Conservation (phyloP, 2,888 invertebrate species). For the Drosophila eohydei region DNA sequence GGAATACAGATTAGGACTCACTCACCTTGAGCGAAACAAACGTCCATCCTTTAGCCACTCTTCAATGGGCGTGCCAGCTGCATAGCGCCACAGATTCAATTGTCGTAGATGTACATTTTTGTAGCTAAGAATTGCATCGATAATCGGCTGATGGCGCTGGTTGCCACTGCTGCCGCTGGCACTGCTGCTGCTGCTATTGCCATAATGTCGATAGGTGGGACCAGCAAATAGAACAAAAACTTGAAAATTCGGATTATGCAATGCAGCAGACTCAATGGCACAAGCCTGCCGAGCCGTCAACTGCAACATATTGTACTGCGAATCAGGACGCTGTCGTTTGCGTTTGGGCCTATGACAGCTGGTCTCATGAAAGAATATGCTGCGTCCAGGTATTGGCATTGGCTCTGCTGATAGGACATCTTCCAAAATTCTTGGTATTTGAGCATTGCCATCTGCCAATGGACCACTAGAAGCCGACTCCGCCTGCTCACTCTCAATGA, state of each 20-base stretch:
- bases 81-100: slow-evolving; percentile 83
- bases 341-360: slow-evolving; percentile 71
- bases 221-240: slow-evolving; percentile 83
- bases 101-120: slow-evolving; percentile 81
- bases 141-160: slow-evolving; percentile 51
- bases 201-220: slow-evolving; percentile 68
- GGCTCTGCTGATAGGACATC: slow-evolving; percentile 79
- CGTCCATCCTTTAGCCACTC: slow-evolving; percentile 80
- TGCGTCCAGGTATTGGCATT: slow-evolving; percentile 79
- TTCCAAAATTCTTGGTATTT: slow-evolving; percentile 57
- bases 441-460: neutral
- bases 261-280: slow-evolving; percentile 83
- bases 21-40: slow-evolving; percentile 78
- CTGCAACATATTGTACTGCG: slow-evolving; percentile 53
- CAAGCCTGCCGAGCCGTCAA: slow-evolving; percentile 82
- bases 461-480: slow-evolving; percentile 9
- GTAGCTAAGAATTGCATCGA: slow-evolving; percentile 79
- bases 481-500: slow-evolving; percentile 52
- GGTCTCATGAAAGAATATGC: slow-evolving; percentile 85
- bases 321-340: slow-evolving; percentile 26
- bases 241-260: slow-evolving; percentile 79
- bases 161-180: slow-evolving; percentile 31
- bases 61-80: slow-evolving; percentile 80
- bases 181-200: slow-evolving; percentile 34
- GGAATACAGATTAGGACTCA: neutral